Evolutionary conservation across 1,140 invertebrate species (phyloP).

Genomic region (Anthonomus grandis): DNA sequence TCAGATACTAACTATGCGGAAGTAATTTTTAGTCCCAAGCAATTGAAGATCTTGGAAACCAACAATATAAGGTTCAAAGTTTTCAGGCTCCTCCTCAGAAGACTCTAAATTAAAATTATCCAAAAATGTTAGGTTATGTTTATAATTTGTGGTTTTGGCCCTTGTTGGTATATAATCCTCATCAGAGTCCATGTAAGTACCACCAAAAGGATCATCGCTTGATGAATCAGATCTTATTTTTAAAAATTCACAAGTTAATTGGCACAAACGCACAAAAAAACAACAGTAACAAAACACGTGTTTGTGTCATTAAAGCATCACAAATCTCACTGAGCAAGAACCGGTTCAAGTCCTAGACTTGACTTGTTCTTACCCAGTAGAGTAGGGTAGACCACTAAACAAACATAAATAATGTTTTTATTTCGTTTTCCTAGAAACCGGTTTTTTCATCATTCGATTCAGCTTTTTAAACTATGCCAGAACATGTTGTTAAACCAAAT

Average conservation of each 20-base stretch:
- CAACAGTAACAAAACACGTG: not conserved
- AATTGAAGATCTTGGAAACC: no score
- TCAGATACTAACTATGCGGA: no score
- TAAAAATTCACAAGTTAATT: not conserved
- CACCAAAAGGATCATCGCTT: not conserved
- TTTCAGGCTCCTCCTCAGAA: no score
- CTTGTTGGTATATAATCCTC: not conserved
- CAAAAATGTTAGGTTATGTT: no score
- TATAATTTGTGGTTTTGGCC: no score
- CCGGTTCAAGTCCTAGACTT: not conserved
- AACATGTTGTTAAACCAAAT: conserved; percentile 2
- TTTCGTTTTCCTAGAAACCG: not conserved
- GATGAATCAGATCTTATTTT: not conserved
- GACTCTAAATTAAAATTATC: no score
- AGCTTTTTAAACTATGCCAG: conserved; percentile 11
- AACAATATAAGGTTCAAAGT: no score
- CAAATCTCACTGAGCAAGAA: not conserved
- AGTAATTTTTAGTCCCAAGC: no score
- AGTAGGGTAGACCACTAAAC: not conserved
- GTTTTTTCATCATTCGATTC: not conserved
- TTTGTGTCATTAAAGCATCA: not conserved
- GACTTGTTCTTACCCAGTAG: conserved; percentile 4
- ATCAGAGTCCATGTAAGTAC: not conserved
- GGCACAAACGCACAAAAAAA: not conserved
- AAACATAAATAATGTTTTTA: conserved; percentile 8